Evolutionary conservation across 2,797 vertebrate species (phyloP).

Genomic region (Dendrocincla fuliginosa): DNA sequence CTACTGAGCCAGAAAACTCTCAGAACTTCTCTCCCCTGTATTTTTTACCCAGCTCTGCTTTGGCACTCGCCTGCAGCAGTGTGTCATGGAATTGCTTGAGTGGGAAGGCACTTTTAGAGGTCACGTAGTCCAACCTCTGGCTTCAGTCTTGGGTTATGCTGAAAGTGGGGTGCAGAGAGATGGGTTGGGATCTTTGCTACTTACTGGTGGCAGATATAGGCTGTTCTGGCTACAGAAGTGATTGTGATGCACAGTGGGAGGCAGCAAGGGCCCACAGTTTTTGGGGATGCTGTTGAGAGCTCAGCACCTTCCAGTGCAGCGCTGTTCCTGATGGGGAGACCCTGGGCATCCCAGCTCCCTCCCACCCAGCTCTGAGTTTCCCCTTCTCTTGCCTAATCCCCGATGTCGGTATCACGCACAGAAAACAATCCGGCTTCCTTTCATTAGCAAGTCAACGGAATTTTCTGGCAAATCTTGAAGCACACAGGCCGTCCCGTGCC

Average conservation of each 20-base stretch:
- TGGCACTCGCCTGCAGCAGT: not conserved
- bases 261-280: not conserved
- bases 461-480: not conserved
- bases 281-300: accelerated
- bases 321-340: not conserved
- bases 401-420: not conserved
- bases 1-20: not conserved
- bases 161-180: not conserved
- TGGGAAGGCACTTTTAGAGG: not conserved
- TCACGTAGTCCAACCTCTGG: not conserved
- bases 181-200: not conserved
- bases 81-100: not conserved
- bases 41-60: not conserved
- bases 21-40: not conserved
- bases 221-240: not conserved
- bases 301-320: not conserved
- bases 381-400: not conserved
- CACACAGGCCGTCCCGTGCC: not conserved
- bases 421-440: constrained; percentile 10
- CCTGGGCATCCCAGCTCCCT: not conserved
- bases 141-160: not conserved
- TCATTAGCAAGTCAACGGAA: not conserved
- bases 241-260: not conserved
- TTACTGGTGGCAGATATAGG: not conserved
- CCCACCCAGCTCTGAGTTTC: accelerated